A percentile compares a stretch with the other conserved stretches of the same genome.
phyloP scores from a whole-genome alignment of 92 coral and sea anemone species.

The Diadumene lineata region DNA sequence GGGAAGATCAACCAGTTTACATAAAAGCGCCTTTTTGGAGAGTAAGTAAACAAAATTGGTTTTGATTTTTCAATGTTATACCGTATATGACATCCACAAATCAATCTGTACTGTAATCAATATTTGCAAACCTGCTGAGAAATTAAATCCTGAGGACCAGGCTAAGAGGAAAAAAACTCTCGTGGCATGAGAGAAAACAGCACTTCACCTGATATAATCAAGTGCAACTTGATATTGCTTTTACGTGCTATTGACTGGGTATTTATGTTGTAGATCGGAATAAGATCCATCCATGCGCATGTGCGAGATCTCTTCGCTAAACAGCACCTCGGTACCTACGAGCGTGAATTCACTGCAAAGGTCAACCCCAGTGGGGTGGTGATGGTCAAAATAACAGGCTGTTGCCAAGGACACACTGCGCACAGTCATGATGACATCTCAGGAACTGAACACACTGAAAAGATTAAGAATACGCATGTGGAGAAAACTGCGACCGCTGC shows the following conservation, averaged over 20 bases:
- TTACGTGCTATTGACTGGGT: background rate
- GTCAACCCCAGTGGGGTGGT: constrained; percentile 93
- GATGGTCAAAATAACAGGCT: constrained; percentile 56
- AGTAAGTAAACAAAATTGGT: constrained; percentile 30
- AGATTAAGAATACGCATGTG: background rate
- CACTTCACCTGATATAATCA: too few relatives aligned
- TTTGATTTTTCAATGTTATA: background rate
- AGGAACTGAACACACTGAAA: background rate
- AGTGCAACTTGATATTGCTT: too few relatives aligned
- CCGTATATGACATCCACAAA: background rate
- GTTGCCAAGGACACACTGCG: constrained; percentile 4
- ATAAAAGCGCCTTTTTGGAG: constrained; percentile 73
- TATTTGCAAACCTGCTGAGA: too few relatives aligned
- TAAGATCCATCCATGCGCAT: constrained; percentile 50
- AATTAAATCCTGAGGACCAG: background rate
- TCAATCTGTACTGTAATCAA: background rate
- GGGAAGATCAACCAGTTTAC: constrained; percentile 79
- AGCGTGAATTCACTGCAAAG: constrained; percentile 52
- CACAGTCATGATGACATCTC: background rate
- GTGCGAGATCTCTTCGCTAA: constrained; percentile 66
- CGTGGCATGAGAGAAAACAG: too few relatives aligned
- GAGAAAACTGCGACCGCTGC: background rate
- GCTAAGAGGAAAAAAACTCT: too few relatives aligned
- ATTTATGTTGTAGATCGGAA: constrained; percentile 52
- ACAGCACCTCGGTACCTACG: constrained; percentile 59